A percentile compares a stretch with the other conserved stretches of the same genome.
Conservation (phyloP, 2,797 vertebrate species). For the Basileuterus tristriatus region DNA sequence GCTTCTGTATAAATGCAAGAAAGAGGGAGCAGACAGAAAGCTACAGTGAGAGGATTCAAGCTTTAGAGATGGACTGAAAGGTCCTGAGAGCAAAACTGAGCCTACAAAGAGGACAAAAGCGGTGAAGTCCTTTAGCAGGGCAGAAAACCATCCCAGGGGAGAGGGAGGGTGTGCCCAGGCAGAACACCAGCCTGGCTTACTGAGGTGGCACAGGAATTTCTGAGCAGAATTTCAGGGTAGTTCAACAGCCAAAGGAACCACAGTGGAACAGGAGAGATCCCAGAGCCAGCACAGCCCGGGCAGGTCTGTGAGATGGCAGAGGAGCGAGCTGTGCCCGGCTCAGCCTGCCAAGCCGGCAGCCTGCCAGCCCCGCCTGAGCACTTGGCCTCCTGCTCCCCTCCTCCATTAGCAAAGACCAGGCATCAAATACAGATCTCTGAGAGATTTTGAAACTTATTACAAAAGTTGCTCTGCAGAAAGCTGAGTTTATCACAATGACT, state of each 20-base stretch:
- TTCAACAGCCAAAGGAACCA: not conserved
- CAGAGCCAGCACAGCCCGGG: not conserved
- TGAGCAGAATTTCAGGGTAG: not conserved
- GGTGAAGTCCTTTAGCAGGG: not conserved
- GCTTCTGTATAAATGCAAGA: not conserved
- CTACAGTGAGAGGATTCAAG: not conserved
- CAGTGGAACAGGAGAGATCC: not conserved
- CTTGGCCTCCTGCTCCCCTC: not conserved
- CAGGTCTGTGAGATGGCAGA: not conserved
- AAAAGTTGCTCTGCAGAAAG: not conserved
- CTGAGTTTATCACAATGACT: not conserved
- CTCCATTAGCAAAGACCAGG: not conserved
- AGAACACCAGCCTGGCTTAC: not conserved
- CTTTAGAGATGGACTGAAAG: not conserved
- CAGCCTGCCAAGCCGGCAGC: not conserved
- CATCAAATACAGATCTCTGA: not conserved
- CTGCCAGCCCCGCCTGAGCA: not conserved
- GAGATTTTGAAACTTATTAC: not conserved
- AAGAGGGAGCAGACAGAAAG: not conserved
- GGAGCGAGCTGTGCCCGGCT: not conserved
- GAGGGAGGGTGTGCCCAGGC: not conserved
- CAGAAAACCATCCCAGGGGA: not conserved
- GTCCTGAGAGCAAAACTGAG: not conserved
- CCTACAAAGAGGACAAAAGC: rapidly evolving
- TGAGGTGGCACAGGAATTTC: not conserved